Base-by-base conservation (phyloP, 2,888 invertebrate genomes). In the Hartigia nigra region DNA sequence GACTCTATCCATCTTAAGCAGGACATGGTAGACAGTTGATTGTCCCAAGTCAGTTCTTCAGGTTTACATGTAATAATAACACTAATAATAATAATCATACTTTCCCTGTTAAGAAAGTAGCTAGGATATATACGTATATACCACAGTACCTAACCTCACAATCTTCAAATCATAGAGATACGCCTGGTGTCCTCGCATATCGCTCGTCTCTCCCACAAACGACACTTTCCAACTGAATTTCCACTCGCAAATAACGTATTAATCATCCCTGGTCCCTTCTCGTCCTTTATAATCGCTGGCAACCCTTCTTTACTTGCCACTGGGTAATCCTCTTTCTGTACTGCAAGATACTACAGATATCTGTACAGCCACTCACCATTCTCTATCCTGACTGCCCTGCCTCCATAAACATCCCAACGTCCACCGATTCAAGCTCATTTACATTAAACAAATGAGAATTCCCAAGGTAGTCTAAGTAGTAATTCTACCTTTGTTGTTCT, bases 231-330 rank as follows among this genome's bases (percentile, higher is more conserved):
- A 81, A 85, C 82, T 82, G 82, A 81, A 82, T 85, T 82, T 82
- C 84, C 84, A 77, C 84, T 80, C 78, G 81, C 81, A 81, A 83
- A 82, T 83, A 82, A 83, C 79, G 80, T 85, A 85, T 85, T 85
- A 85, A 85, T 85, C 85, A 85, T 84, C 81, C 55, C 79, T 79
- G 74, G 78, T n/a, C 75, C 36, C 36, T 74, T 34, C 34, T 74
- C 35, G 35, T 74, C 36, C 75, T 12, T 36, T 36, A 34, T 34
- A 74, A 36, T 34, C 5, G 3, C n/a, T 34, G 12, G 23, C 12
- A 35, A 35, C 36, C 36, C 36, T 74, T 74, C 75, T 74, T 74
- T 74, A 23, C 36, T 35, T 31, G 23, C 23, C 34, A 74, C 32
- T 74, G 5, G 23, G 9, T 39, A 39, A 39, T 23, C 39, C 39